Base-by-base conservation (phyloP, 1,140 invertebrate genomes). In the Muscidifurax raptorellus region DNA sequence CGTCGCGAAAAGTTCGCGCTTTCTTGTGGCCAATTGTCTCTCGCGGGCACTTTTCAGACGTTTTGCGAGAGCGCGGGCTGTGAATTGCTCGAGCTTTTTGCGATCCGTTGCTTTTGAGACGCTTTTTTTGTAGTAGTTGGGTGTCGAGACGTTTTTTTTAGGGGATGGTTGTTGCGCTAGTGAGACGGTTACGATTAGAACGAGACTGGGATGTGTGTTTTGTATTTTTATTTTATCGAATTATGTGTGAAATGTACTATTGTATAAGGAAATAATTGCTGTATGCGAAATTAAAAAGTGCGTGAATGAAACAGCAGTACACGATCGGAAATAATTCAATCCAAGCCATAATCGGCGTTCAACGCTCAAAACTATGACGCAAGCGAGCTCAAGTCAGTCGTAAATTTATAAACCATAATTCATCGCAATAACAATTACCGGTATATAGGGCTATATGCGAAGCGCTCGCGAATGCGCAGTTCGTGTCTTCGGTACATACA, bases 401-500 rank as follows among this genome's bases (percentile, higher is more conserved):
- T 59, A 59, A 59, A 59, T 59, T 59, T 59, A 59, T 59, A 59
- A 59, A 59, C 15, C 52, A 59, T 59, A 59, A 59, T 59, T 59
- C 52, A 59, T 59, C 77, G 30, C 67, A 47, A 72, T 72, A 82
- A 82, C 69, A 74, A 82, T 82, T 82, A 82, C 30, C 44, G 44
- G 44, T 71, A n/a, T 25, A 18, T 40, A 40, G 28, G 32, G 71
- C 28, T 40, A 10, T 40, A 10, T 0, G 36, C 36, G 36, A 9
- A 40, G 59, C 22, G 40, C 44, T 69, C 25, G 78, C 47, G 27
- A 47, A 25, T 59, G 52, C n/a, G n/a, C 52, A 59, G 52, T 18
- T n/a, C 27, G 69, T 44, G 64, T 74, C 67, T 81, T 59, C 71
- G 32, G 22, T 22, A n/a, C n/a, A n/a, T n/a, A n/a, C n/a, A n/a